Conservation (phyloP, 2,888 invertebrate genomes). For the Protophormia terraenovae region DNA sequence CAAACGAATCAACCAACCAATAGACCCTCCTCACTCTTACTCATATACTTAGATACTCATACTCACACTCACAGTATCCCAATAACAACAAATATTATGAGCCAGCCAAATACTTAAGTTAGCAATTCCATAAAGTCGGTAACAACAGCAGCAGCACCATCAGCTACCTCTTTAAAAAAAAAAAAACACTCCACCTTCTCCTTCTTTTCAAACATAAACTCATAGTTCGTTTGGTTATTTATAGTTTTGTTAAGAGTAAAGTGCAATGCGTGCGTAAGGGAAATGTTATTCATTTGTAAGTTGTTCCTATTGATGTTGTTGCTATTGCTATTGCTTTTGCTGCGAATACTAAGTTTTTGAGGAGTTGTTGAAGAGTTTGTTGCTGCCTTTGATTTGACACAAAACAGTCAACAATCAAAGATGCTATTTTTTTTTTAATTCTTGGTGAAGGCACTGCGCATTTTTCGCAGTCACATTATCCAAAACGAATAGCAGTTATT, state of each 20-base stretch:
- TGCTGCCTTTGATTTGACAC: conserved; percentile 34
- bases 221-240: conserved; percentile 9
- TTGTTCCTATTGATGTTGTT: conserved; percentile 18
- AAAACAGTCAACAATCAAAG: conserved; percentile 45
- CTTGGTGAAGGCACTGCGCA: background rate
- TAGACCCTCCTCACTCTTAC: conserved; percentile 17
- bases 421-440: background rate
- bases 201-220: too few species aligned
- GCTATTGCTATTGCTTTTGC: background rate
- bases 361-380: conserved; percentile 1
- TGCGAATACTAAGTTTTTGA: conserved; percentile 2
- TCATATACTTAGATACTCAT: background rate
- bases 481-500: background rate
- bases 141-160: background rate
- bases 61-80: background rate
- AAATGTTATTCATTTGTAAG: conserved; percentile 32
- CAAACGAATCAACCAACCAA: background rate
- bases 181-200: too few species aligned
- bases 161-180: too few species aligned
- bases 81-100: background rate
- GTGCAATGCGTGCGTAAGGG: conserved; percentile 53
- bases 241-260: conserved; percentile 22
- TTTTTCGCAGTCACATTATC: background rate
- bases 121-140: too few species aligned
- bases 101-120: too few species aligned